A percentile compares a stretch with the other conserved stretches of the same genome.
These are phyloP conservation scores for Drosophila monieri DNA, from an alignment of 2,888 invertebrate genomes.

Conservation along the genomic window DNA sequence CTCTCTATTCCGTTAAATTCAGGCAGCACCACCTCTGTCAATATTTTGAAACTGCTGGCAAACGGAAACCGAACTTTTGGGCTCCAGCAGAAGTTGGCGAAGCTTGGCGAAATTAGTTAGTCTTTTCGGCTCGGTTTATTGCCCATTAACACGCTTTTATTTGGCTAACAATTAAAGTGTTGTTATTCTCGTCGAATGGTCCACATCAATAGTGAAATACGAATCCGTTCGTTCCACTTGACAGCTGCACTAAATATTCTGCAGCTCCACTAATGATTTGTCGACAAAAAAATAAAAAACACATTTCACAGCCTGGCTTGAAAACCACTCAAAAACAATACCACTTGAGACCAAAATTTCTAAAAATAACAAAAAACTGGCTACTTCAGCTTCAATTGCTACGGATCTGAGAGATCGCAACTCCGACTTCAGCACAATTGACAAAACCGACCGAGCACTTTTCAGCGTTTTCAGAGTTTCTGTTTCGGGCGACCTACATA, in stretches of 20 bases:
- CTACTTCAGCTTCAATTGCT: constrained; percentile 67
- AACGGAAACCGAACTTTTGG: constrained; percentile 13
- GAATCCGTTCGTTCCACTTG: constrained; percentile 39
- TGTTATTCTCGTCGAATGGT: constrained; percentile 12
- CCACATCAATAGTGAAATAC: constrained; percentile 16
- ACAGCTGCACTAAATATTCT: constrained; percentile 67
- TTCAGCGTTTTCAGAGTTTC: constrained; percentile 10
- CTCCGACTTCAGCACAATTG: constrained; percentile 62
- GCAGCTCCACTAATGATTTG: constrained; percentile 30
- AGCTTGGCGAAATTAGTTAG: constrained; percentile 47
- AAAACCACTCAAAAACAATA: constrained; percentile 49
- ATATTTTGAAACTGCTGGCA: constrained; percentile 50
- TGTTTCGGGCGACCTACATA: constrained; percentile 61
- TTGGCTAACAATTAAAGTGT: constrained; percentile 50
- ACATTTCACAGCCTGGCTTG: constrained; percentile 11
- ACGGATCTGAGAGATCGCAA: constrained; percentile 41
- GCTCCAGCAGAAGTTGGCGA: constrained; percentile 27
- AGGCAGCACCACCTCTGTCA: constrained; percentile 52
- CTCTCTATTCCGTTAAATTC: constrained; percentile 27
- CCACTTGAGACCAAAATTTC: constrained; percentile 51
- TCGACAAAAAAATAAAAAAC: constrained; percentile 13
- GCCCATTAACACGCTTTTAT: constrained; percentile 56
- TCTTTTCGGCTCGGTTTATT: constrained; percentile 13
- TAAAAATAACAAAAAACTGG: constrained; percentile 63
- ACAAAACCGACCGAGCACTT: constrained; percentile 53